Evolutionary conservation across 2,113 vertebrate genomes (phyloP), one percentile per base, ranked within the genome.

Genomic region (Indicator maculatus): DNA sequence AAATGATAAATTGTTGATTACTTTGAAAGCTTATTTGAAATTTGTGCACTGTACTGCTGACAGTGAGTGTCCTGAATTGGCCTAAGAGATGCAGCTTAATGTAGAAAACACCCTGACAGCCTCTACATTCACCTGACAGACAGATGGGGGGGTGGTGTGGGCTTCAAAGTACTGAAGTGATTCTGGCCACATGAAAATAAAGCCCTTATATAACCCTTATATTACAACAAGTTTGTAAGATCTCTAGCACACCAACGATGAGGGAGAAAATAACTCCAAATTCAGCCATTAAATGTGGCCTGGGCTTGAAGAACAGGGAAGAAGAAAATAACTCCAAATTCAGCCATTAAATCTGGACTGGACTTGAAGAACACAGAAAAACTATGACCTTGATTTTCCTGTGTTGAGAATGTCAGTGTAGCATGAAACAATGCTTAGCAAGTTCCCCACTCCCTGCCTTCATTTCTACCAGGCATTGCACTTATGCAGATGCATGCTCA

Each of bases 1-100:
- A 96, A 96, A 91, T 96, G 73, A 96, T 95, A 93, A 85, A 85
- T 72, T 67, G 61, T 31, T 89, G 79, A 90, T 93, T 92, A 73
- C 83, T 95, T 88, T 78, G 76, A 93, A 92, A 95, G 70, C 86
- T 75, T 95, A 65, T 74, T 88, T 84, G 76, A 75, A 95, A 78
- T 78, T 66, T 92, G 50, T 72, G 55, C 63, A 36, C 58, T 72
- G 26, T 59, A 31, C 11, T 78, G 80, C 86, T 4, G 8, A 77
- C 81, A 89, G 83, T 2, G 6, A 89, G 55, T 79, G 79, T 92
- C 86, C 71, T 90, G 76, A 93, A 80, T 84, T 92, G 87, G 81
- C 83, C 86, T 74, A 93, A 86, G 19, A 16, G 61, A 87, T 74
- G 31, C 20, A 89, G 45, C 33, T 91, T 72, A 56, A 73, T 73